These are phyloP conservation scores for Salpingus planirostris DNA, from an alignment of 2,888 invertebrate genomes.

Conservation along the genomic window DNA sequence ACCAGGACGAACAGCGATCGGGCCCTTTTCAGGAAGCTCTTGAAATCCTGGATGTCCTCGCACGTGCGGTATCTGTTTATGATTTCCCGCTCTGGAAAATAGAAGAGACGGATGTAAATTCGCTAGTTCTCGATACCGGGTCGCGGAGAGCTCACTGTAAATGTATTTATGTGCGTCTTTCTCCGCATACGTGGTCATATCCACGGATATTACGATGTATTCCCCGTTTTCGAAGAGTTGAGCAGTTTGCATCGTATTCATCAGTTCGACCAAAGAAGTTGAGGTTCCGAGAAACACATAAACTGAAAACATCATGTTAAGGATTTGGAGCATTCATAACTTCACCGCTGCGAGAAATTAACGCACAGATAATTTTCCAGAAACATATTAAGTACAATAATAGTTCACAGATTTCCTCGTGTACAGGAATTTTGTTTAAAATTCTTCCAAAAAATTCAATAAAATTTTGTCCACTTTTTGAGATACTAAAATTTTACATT, in stretches of 20 bases:
- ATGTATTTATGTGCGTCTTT: conserved; percentile 65
- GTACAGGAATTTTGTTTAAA: too few relatives aligned
- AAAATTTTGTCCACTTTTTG: too few relatives aligned
- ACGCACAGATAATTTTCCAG: too few relatives aligned
- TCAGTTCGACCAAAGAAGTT: conserved; percentile 80
- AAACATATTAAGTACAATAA: too few relatives aligned
- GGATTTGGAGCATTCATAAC: not conserved
- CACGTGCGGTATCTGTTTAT: conserved; percentile 51
- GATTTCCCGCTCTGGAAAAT: conserved; percentile 45
- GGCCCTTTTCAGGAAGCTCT: conserved; percentile 59
- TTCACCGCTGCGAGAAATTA: too few relatives aligned
- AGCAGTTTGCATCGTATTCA: conserved; percentile 83
- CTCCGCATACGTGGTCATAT: conserved; percentile 78
- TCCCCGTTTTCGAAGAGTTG: conserved; percentile 85
- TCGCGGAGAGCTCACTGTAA: conserved; percentile 53
- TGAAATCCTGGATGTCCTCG: conserved; percentile 48
- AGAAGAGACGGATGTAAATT: not conserved
- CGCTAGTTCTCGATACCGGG: too few relatives aligned
- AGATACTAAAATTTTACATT: too few relatives aligned
- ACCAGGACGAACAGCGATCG: conserved; percentile 82
- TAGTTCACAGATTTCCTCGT: too few relatives aligned
- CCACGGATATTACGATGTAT: conserved; percentile 92
- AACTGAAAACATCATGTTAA: conserved; percentile 53
- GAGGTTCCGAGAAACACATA: conserved; percentile 89
- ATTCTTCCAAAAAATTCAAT: too few relatives aligned